A percentile compares a stretch with the other conserved stretches of the same genome.
These are phyloP conservation scores for Brachionus manjavacas DNA, from an alignment of 1,140 invertebrate genomes.

Conservation along the genomic window DNA sequence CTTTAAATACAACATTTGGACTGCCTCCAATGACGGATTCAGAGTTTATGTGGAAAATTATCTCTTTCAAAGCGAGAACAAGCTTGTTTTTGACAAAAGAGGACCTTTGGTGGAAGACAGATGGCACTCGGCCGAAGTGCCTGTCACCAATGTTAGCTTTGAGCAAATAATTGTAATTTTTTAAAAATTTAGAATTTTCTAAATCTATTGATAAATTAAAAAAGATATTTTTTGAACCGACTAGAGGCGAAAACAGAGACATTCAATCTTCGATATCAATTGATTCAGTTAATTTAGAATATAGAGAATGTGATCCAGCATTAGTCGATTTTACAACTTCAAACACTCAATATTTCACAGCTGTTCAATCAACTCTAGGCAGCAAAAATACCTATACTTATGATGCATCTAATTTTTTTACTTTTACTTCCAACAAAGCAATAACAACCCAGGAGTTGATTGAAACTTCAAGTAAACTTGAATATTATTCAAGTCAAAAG, in stretches of 20 bases:
- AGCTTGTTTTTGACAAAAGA: neutral
- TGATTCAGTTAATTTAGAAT: constrained; percentile 2
- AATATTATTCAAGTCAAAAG: too few species aligned
- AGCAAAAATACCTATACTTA: too few species aligned
- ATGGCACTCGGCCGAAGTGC: neutral
- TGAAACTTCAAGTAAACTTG: neutral
- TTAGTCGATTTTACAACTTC: neutral
- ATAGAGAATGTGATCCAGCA: neutral
- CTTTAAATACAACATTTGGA: constrained; percentile 22
- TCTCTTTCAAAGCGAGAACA: neutral
- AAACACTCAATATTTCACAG: neutral
- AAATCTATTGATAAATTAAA: neutral
- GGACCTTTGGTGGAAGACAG: neutral
- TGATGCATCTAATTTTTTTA: too few species aligned
- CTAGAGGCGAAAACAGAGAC: neutral
- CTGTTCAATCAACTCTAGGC: neutral
- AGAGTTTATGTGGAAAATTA: constrained; percentile 19
- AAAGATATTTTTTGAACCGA: constrained; percentile 16
- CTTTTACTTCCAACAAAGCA: too few species aligned
- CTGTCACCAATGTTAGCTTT: neutral
- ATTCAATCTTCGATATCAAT: neutral
- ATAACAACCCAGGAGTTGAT: neutral
- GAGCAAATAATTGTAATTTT: neutral
- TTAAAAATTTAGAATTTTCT: neutral
- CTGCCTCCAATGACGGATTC: neutral